Percentiles rank a stretch among this genome's conserved stretches.
Conservation (phyloP, 2,797 vertebrate species). For the Sus cebifrons region DNA sequence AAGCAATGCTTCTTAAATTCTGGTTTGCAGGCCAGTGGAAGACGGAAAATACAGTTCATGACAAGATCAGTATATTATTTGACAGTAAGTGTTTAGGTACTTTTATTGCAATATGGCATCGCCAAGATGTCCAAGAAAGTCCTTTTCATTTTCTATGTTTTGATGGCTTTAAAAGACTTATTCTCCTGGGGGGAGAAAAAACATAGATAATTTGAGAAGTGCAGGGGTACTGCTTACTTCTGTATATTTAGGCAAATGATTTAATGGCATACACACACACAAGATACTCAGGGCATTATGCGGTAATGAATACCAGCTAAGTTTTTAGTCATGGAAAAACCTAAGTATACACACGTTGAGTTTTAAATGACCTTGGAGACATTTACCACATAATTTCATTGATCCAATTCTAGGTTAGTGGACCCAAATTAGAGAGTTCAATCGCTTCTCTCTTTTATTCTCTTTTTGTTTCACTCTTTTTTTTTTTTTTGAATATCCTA, state of each 20-base stretch:
- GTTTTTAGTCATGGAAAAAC: not conserved
- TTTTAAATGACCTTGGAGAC: slow-evolving; percentile 18
- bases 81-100: not conserved
- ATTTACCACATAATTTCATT: not conserved
- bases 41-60: not conserved
- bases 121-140: not conserved
- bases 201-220: not conserved
- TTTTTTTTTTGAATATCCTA: not conserved
- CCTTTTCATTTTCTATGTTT: not conserved
- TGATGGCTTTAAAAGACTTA: not conserved
- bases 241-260: not conserved
- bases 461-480: not conserved
- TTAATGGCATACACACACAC: not conserved
- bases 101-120: not conserved
- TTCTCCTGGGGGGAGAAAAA: not conserved
- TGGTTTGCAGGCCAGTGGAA: not conserved
- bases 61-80: not conserved
- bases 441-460: not conserved
- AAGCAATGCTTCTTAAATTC: not conserved
- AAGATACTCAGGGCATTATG: not conserved
- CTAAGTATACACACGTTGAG: not conserved
- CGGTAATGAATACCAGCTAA: not conserved
- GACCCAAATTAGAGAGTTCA: not conserved
- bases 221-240: not conserved
- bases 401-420: not conserved